Evolutionary conservation across 2,888 invertebrate species (phyloP).

Genomic region (Heteropelma amictum): DNA sequence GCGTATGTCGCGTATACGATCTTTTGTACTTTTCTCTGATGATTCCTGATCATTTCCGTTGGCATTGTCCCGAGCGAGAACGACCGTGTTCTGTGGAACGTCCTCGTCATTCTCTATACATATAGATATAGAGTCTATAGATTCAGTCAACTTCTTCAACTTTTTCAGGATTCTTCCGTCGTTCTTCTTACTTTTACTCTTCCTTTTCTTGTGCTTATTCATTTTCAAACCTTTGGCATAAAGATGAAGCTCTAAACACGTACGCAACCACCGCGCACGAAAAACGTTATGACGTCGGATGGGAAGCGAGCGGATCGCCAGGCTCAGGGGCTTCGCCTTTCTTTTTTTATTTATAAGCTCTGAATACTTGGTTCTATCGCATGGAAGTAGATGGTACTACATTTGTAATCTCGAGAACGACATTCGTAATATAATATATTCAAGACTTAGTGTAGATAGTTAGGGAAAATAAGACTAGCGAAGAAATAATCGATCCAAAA

Average conservation of each 20-base stretch:
- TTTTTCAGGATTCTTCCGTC: conserved; percentile 18
- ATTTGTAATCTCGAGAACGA: too few relatives aligned
- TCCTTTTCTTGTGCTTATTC: conserved; percentile 16
- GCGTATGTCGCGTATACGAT: background rate
- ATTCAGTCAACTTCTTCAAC: conserved; percentile 1
- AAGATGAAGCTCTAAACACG: conserved; percentile 5
- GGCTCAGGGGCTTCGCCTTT: too few relatives aligned
- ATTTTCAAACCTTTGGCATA: background rate
- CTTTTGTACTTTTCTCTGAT: background rate
- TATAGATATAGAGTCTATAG: background rate
- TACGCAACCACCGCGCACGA: conserved; percentile 32
- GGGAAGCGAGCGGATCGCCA: background rate
- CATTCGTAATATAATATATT: too few relatives aligned
- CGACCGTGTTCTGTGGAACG: background rate
- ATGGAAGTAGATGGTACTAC: too few relatives aligned
- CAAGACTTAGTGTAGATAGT: too few relatives aligned
- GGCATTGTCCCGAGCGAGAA: background rate
- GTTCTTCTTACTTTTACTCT: conserved; percentile 14
- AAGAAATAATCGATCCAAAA: too few relatives aligned
- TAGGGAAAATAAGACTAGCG: too few relatives aligned
- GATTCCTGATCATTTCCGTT: background rate
- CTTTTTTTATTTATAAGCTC: too few relatives aligned
- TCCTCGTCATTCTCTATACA: background rate
- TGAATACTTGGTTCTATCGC: too few relatives aligned
- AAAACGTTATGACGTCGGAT: conserved; percentile 39